phyloP scores from a whole-genome alignment of 2,797 vertebrate genomes.

The Triplophysa bombifrons region DNA sequence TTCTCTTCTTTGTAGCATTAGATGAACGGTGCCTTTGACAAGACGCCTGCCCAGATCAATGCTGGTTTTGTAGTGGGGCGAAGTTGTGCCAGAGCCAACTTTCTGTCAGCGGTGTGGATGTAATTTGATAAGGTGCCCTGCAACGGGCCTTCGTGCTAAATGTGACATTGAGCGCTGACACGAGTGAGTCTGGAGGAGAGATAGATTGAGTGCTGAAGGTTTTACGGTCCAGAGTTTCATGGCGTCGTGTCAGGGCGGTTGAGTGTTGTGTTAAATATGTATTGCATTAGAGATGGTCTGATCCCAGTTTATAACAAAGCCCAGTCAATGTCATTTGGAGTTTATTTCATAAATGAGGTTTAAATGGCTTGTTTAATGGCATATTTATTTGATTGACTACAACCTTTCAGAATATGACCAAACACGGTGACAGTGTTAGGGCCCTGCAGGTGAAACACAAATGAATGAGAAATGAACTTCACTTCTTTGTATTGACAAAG shows the following conservation, averaged over 20 bases:
- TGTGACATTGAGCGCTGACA: slow-evolving; percentile 44
- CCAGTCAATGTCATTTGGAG: slow-evolving; percentile 9
- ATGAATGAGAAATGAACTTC: background rate
- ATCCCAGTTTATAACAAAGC: slow-evolving; percentile 16
- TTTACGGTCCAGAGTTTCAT: slow-evolving; percentile 25
- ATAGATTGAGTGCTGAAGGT: slow-evolving; percentile 8
- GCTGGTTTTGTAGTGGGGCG: background rate
- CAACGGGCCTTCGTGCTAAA: slow-evolving; percentile 33
- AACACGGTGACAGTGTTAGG: slow-evolving; percentile 19
- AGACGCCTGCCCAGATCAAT: slow-evolving; percentile 44
- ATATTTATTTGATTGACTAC: slow-evolving; percentile 11
- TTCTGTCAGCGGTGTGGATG: slow-evolving; percentile 24
- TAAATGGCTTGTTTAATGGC: slow-evolving; percentile 23
- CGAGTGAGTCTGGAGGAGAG: slow-evolving; percentile 1
- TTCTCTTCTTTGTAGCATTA: slow-evolving; percentile 42
- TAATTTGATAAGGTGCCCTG: slow-evolving; percentile 44
- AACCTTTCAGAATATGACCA: slow-evolving; percentile 8
- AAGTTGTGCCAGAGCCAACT: slow-evolving; percentile 18
- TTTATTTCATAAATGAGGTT: slow-evolving; percentile 18
- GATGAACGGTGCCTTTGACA: slow-evolving; percentile 28
- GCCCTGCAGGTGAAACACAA: background rate
- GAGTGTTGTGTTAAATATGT: slow-evolving; percentile 23
- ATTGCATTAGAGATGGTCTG: slow-evolving; percentile 17
- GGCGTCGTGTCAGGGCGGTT: slow-evolving; percentile 23
- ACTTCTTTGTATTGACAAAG: background rate